These are phyloP conservation scores for Tortricodes alternella DNA, from an alignment of 2,888 invertebrate species.

Conservation along the genomic window DNA sequence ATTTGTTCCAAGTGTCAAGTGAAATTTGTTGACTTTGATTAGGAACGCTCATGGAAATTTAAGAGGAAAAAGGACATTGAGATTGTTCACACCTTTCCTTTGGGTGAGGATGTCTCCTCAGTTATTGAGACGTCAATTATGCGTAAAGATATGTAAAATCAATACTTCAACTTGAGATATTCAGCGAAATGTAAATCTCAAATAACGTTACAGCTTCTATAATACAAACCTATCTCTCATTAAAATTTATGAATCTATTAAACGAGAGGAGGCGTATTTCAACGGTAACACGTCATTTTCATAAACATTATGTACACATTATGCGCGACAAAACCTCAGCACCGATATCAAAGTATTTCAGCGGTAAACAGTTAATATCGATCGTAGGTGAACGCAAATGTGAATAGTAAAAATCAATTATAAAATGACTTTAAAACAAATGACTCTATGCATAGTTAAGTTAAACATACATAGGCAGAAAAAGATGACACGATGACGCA, in stretches of 20 bases:
- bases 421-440: no score
- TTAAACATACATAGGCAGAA: neutral
- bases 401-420: neutral
- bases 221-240: neutral
- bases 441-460: neutral
- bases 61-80: no score
- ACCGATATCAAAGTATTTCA: neutral
- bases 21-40: no score
- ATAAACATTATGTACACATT: constrained; percentile 22
- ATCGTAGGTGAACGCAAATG: neutral
- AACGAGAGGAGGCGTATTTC: constrained; percentile 7
- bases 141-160: no score
- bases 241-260: constrained; percentile 14
- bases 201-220: neutral
- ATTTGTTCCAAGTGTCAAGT: no score
- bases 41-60: no score
- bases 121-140: no score
- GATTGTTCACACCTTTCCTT: no score
- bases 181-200: neutral
- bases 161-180: no score
- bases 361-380: neutral
- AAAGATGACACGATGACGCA: constrained; percentile 18
- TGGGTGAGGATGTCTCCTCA: no score
- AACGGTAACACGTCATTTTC: constrained; percentile 17
- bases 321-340: neutral